Base-by-base conservation (phyloP, 2,113 vertebrate genomes). In the Motacilla tschutschensis region DNA sequence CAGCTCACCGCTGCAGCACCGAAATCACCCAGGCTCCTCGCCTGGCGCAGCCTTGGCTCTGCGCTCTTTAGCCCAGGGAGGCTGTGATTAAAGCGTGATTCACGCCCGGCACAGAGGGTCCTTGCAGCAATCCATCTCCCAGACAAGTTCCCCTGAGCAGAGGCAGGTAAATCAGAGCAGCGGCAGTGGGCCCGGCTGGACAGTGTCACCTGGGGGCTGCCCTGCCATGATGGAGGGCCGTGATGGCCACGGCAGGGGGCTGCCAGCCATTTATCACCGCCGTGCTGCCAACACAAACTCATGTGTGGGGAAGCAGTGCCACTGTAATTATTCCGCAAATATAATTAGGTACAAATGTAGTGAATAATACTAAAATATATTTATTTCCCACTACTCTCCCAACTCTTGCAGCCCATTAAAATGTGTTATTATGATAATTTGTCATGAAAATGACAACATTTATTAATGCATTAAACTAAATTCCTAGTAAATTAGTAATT, bases 21-120 rank as follows among this genome's bases (percentile, higher is more conserved):
- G 4, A 31, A 41, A 51, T 17, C 40, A n/a, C 6, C 17, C 40
- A 4, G 60, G 35, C 60, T 50, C 53, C 54, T 82, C 7, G 22
- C 43, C 50, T 5, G 8, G 22, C 0, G 3, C 50, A 25, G 4
- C n/a, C 62, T 35, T 6, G 57, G 54, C 89, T 76, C 35, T 2
- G 5, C 0, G 1, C 58, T 77, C 78, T 25, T 36, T 83, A 93
- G 94, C 95, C 95, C 96, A 93, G 91, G 80, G 84, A 94, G 85
- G 92, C 95, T 96, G 95, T 98, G 97, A 98, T 97, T 98, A 97
- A 98, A 97, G 97, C 98, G 97, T 98, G 98, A 98, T 98, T 98
- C 97, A 97, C 96, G 94, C 88, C 87, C 33, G 53, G 90, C 94
- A 71, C 60, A 55, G 93, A 96, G 97, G 95, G 93, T 94, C 96